Percentiles rank a stretch among this genome's conserved stretches.
These are phyloP conservation scores for Apamea anceps DNA, from an alignment of 2,888 invertebrate genomes.

Conservation along the genomic window DNA sequence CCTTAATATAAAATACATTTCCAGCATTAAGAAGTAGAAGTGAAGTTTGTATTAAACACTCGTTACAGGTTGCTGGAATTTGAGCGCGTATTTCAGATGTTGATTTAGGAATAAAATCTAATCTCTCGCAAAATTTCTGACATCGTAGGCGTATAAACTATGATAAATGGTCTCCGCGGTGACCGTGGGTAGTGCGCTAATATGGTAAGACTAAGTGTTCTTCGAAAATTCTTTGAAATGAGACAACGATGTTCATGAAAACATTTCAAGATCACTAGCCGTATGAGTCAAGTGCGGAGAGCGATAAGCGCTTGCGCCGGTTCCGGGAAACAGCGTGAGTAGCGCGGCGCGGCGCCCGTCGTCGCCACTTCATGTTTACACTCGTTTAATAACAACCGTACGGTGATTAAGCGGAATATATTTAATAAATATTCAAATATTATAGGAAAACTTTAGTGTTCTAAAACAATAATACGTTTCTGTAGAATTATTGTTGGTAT, in stretches of 20 bases:
- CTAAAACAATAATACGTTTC: conserved; percentile 38
- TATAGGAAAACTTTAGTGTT: conserved; percentile 48
- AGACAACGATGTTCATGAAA: conserved; percentile 53
- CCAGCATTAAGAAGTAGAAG: background rate
- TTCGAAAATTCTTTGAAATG: conserved; percentile 33
- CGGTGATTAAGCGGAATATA: conserved; percentile 53
- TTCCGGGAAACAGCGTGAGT: conserved; percentile 59
- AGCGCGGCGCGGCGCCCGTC: conserved; percentile 23
- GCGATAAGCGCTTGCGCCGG: conserved; percentile 41
- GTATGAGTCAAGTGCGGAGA: conserved; percentile 63
- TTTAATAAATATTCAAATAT: conserved; percentile 50
- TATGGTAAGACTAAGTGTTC: conserved; percentile 26
- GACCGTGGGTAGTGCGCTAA: conserved; percentile 33
- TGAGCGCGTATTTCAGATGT: conserved; percentile 12
- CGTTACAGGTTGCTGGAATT: background rate
- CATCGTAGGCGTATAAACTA: conserved; percentile 36
- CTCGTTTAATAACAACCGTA: conserved; percentile 32
- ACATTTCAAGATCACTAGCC: conserved; percentile 63
- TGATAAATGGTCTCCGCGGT: conserved; percentile 23
- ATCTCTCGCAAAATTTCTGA: conserved; percentile 8
- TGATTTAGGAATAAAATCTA: conserved; percentile 28
- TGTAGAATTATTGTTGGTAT: background rate
- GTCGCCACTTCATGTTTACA: conserved; percentile 54
- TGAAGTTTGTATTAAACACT: background rate
- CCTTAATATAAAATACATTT: background rate